Percentiles rank a stretch among this genome's conserved stretches.
Conservation (phyloP, 2,888 invertebrate genomes). For the Norana najaformis region DNA sequence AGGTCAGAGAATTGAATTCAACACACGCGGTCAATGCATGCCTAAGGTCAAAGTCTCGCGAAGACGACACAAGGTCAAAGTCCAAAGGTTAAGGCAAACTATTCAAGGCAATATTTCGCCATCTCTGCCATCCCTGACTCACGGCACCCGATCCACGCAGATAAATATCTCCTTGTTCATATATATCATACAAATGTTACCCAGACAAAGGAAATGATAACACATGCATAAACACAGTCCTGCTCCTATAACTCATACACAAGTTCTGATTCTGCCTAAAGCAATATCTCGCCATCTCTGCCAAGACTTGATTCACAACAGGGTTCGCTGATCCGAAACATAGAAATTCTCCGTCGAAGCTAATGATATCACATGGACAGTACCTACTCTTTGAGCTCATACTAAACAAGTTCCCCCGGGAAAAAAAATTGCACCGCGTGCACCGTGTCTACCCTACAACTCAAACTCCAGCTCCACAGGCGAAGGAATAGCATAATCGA, state of each 20-base stretch:
- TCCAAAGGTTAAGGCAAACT: background rate
- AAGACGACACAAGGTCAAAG: background rate
- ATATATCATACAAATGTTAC: no score
- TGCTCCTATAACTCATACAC: no score
- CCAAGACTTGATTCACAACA: background rate
- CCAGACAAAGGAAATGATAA: no score
- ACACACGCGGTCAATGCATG: background rate
- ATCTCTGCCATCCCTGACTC: background rate
- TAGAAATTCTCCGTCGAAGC: background rate
- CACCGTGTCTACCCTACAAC: background rate
- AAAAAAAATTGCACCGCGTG: background rate
- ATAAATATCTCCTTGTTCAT: no score
- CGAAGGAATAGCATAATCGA: background rate
- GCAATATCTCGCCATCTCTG: background rate
- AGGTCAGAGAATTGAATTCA: background rate
- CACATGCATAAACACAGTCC: no score
- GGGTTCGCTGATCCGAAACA: background rate
- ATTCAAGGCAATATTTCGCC: constrained; percentile 2
- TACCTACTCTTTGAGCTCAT: background rate
- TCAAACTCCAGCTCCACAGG: background rate
- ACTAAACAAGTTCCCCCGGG: background rate
- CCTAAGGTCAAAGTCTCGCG: background rate
- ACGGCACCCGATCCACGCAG: no score
- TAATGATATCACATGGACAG: no score
- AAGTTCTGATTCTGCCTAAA: no score